A percentile compares a stretch with the other conserved stretches of the same genome.
phyloP scores from a whole-genome alignment of 1,140 invertebrate genomes.

The Leptinotarsa texana region DNA sequence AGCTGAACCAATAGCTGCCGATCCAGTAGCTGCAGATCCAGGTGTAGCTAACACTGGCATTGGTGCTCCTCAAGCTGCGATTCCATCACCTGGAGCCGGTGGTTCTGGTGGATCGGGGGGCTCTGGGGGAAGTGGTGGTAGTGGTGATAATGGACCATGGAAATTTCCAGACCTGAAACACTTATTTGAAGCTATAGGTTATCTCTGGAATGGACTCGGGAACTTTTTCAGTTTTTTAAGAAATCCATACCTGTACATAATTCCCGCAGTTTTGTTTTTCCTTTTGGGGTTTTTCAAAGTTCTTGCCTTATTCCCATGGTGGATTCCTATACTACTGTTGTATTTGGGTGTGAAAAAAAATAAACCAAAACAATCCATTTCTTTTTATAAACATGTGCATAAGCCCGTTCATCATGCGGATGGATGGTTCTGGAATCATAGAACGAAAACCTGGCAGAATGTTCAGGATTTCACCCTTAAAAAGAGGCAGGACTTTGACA shows the following conservation, averaged over 20 bases:
- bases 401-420: constrained; percentile 50
- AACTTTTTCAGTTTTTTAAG: constrained; percentile 41
- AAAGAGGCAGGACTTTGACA: constrained; percentile 24
- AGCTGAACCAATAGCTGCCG: constrained; percentile 24
- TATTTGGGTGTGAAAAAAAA: constrained; percentile 41
- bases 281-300: constrained; percentile 43
- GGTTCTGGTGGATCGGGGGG: constrained; percentile 48
- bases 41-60: constrained; percentile 25
- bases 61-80: constrained; percentile 27
- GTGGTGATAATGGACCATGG: constrained; percentile 51
- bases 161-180: constrained; percentile 49
- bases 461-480: constrained; percentile 36
- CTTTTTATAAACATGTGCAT: constrained; percentile 50
- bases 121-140: constrained; percentile 51
- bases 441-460: constrained; percentile 52
- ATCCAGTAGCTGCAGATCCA: constrained; percentile 28
- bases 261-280: constrained; percentile 46
- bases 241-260: constrained; percentile 48
- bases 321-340: constrained; percentile 49
- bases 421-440: constrained; percentile 54
- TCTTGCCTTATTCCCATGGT: constrained; percentile 52
- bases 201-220: constrained; percentile 36
- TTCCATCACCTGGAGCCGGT: constrained; percentile 43
- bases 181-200: constrained; percentile 46
- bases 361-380: constrained; percentile 41